Base-by-base conservation (phyloP, 1,140 invertebrate species). In the Helicorthomorpha holstii region DNA sequence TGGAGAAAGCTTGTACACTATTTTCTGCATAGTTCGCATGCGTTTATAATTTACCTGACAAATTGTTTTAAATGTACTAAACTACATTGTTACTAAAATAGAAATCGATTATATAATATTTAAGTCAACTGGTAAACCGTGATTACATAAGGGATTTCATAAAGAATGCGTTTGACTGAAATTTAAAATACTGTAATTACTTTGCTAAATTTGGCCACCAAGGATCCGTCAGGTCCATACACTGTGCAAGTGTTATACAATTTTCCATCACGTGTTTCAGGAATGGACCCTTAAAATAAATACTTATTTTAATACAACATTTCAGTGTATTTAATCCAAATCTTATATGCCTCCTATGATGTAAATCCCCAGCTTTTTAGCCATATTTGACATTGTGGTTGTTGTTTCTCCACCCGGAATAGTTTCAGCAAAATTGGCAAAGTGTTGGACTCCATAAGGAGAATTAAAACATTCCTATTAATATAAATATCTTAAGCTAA, bases 181-280 rank as follows among this genome's bases (percentile, higher is more conserved):
- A n/a, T n/a, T n/a, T n/a, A n/a, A n/a, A n/a, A n/a, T n/a, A 24
- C 22, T 27, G 21, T 14, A 25, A 45, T 53, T 54, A 72, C 68
- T 60, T 75, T 75, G 49, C 73, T 60, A 57, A 70, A 65, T 53
- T 68, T 72, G 2, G 65, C 67, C 27, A 76, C 68, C 26, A 95
- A 61, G 47, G 81, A 69, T 44, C 92, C 92, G 45, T 76, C 65
- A 0, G 80, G 79, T 59, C 79, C 77, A 82, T 85, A 96, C 3
- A 94, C 78, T 1, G 88, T 85, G 56, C 85, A 89, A 0, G 92
- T 94, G 63, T 97, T 97, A 62, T 82, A 96, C 10, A 88, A 71
- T 63, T 80, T 80, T 45, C 71, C 67, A 23, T 71, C 73, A 26
- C 76, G 76, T 55, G 69, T 69, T 70, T 95, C 92, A 0, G 90